Base-by-base conservation (phyloP, 2,113 vertebrate species). In the Vulpes lagopus region DNA sequence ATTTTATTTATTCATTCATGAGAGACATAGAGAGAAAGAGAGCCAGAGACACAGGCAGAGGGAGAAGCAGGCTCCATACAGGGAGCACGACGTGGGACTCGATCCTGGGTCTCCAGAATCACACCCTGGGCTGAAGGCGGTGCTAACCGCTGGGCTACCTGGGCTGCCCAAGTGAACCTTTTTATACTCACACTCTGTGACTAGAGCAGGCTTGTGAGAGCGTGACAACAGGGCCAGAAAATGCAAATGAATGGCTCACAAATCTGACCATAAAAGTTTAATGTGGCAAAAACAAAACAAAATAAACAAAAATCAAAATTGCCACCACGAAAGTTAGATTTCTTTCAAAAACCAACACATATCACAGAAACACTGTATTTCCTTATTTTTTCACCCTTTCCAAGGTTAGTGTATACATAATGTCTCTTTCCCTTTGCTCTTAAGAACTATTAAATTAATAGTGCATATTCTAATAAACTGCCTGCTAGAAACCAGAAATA, bases 281-380 rank as follows among this genome's bases (percentile, higher is more conserved):
- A 11, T 30, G 62, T 67, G 12, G 11, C 6, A 43, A 93, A 83
- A 85, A 49, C 76, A 82, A 83, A 73, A 74, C 0, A 69, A 84
- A 69, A 78, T 32, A 55, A 69, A 73, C 19, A 73, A 64, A 71
- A 62, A 43, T 89, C 14, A 81, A 89, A 96, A 73, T 79, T 23
- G 19, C 35, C 32, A 51, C 1, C 11, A 71, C 19, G 71, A 91
- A 87, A n/a, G 32, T 90, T 69, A 38, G 32, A 17, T 15, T 55
- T 62, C 73, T 62, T 64, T n/a, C 10, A 9, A 8, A 94, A 84
- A 94, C 82, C 17, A 60, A 16, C 12, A 53, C 20, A 53, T 60
- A 67, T 93, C 35, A 95, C 32, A 88, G 90, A 91, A 96, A 73
- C 27, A 65, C 38, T 92, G 0, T 71, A 93, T 79, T 93, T 93